These are phyloP conservation scores for Steinernema carpocapsae DNA, from an alignment of 2,888 invertebrate species.

Conservation along the genomic window DNA sequence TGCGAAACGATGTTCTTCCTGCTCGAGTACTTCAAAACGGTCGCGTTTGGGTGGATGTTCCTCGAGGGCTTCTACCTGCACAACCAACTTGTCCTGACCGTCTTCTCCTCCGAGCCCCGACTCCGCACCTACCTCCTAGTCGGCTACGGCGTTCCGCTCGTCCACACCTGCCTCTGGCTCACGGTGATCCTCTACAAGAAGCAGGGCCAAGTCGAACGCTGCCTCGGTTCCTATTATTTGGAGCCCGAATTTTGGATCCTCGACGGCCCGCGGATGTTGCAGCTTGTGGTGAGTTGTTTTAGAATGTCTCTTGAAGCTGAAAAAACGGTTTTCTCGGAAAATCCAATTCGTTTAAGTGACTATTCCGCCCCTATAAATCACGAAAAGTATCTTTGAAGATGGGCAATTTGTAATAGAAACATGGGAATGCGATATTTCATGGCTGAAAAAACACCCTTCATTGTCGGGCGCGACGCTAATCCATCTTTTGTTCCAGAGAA, in stretches of 20 bases:
- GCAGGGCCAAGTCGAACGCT: constrained; percentile 63
- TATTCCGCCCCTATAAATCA: too few relatives aligned
- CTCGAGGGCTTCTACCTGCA: constrained; percentile 89
- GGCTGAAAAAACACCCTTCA: too few relatives aligned
- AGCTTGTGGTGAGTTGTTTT: constrained; percentile 79
- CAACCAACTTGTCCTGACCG: constrained; percentile 78
- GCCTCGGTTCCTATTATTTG: constrained; percentile 68
- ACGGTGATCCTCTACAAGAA: constrained; percentile 60
- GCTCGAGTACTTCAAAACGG: constrained; percentile 85
- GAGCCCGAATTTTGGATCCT: constrained; percentile 78
- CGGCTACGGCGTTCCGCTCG: constrained; percentile 70
- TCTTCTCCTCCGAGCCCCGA: constrained; percentile 72
- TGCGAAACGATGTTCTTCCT: constrained; percentile 82
- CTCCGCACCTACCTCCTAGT: constrained; percentile 68
- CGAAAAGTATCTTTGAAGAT: too few relatives aligned
- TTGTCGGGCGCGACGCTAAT: background rate
- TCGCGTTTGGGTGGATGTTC: constrained; percentile 96
- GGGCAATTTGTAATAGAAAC: too few relatives aligned
- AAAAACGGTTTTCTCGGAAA: too few relatives aligned
- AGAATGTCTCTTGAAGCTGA: too few relatives aligned
- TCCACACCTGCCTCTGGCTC: constrained; percentile 66
- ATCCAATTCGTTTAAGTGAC: too few relatives aligned
- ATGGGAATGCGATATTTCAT: too few relatives aligned
- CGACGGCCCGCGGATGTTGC: constrained; percentile 82
- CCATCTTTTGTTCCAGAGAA: background rate